These are phyloP conservation scores for Brachionus rotundiformis DNA, from an alignment of 1,140 invertebrate species.

Conservation along the genomic window DNA sequence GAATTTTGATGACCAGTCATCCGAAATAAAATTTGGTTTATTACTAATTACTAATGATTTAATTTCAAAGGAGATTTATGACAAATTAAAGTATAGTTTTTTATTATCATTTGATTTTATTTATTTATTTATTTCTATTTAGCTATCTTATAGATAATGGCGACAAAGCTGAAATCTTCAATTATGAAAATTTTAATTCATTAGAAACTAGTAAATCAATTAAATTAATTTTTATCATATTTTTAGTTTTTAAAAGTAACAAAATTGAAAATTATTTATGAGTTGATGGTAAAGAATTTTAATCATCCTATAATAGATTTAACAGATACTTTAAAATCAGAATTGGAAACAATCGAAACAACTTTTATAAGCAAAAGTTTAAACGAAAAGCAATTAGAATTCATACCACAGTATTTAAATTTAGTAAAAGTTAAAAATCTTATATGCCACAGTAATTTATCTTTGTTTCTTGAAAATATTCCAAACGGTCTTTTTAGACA, in stretches of 20 bases:
- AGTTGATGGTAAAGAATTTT: neutral
- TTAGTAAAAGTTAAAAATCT: neutral
- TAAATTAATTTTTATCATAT: no score
- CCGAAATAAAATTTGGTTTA: neutral
- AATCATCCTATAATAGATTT: neutral
- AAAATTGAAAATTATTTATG: neutral
- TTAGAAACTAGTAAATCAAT: neutral
- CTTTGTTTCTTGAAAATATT: slow-evolving; percentile 6
- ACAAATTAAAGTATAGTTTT: neutral
- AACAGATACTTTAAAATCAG: neutral
- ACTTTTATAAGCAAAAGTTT: neutral
- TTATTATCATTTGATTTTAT: neutral
- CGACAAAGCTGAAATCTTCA: neutral
- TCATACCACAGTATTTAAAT: neutral
- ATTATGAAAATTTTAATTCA: neutral
- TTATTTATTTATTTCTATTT: neutral
- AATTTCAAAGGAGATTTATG: neutral
- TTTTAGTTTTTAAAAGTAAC: neutral
- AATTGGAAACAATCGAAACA: neutral
- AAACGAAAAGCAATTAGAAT: neutral
- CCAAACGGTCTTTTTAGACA: slow-evolving; percentile 10
- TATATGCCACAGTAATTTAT: slow-evolving; percentile 54
- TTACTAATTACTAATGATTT: neutral
- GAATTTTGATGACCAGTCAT: neutral
- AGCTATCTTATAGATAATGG: neutral